Evolutionary conservation across 2,888 invertebrate genomes (phyloP), one percentile per base, ranked within the genome.

Genomic region (Campaea margaritaria): DNA sequence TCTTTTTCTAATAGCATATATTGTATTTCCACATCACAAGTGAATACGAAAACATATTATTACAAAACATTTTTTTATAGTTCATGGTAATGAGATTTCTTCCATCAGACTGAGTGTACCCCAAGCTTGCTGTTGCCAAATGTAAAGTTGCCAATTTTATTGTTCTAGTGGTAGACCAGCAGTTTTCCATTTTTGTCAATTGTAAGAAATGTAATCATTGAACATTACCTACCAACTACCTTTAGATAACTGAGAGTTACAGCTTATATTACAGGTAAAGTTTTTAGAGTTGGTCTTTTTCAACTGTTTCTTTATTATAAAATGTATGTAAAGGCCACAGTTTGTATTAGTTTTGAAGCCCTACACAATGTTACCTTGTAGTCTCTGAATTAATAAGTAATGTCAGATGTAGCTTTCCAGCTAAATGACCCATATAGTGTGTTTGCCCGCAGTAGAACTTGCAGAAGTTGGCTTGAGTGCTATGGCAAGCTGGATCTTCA

Each of bases 51-150:
- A n/a, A 31, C 8, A 9, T 31, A 31, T 31, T 31, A 31, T 7
- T n/a, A 31, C 4, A 9, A 11, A 12, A 36, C 36, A 36, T 36
- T 2, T 11, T 10, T n/a, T 12, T 36, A 10, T n/a, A 1, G 36
- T 36, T n/a, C 2, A 12, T 9, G 34, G 34, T 10, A 34, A 34
- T 8, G 4, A 11, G n/a, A n/a, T n/a, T n/a, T 55, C n/a, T 71
- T 60, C 67, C 66, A 65, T 64, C 57, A 76, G 78, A 81, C 78
- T 81, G 79, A 81, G 58, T 69, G 12, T 67, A 70, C 27, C 12
- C 69, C 74, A 66, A 72, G 78, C 79, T 82, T 84, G 73, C 75
- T 77, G 75, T 78, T 82, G 87, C 87, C 86, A 87, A 87, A 85
- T 75, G 75, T 70, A 76, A 72, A 62, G 81, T 81, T 84, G 84